Conservation (phyloP, 1,140 invertebrate species). For the Samia ricini region DNA sequence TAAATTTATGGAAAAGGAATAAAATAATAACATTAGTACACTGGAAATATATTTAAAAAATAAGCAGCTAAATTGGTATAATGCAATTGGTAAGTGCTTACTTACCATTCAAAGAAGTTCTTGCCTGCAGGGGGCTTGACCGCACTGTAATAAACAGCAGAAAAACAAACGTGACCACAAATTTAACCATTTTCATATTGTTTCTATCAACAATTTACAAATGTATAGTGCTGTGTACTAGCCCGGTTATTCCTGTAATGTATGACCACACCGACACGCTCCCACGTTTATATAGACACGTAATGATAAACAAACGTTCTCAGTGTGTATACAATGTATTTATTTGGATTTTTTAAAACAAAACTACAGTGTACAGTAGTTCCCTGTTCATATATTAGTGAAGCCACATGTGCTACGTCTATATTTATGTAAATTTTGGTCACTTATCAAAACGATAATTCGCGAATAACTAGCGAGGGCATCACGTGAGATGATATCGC, state of each 20-base stretch:
- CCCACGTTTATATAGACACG: conserved; percentile 33
- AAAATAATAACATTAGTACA: neutral
- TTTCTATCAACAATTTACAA: neutral
- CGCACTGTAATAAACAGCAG: conserved; percentile 14
- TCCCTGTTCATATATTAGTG: neutral
- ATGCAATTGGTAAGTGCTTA: neutral
- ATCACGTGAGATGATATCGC: conserved; percentile 10
- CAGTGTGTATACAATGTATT: neutral
- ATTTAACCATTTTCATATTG: conserved; percentile 18
- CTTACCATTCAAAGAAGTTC: conserved; percentile 2
- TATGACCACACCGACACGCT: conserved; percentile 26
- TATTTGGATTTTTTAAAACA: conserved; percentile 2
- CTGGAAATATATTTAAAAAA: too few species aligned
- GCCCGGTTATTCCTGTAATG: conserved; percentile 16
- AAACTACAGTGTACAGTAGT: neutral
- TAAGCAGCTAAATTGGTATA: neutral
- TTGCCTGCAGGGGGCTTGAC: conserved; percentile 6
- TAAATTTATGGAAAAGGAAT: neutral
- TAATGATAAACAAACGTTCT: conserved; percentile 33
- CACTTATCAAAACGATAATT: conserved; percentile 9
- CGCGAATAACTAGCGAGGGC: conserved; percentile 15
- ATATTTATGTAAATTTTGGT: neutral
- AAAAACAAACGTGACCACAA: conserved; percentile 12
- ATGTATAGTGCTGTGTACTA: conserved; percentile 6
- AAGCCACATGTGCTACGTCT: neutral